Base-by-base conservation (phyloP, 2,888 invertebrate species). In the Tinea semifulvella region DNA sequence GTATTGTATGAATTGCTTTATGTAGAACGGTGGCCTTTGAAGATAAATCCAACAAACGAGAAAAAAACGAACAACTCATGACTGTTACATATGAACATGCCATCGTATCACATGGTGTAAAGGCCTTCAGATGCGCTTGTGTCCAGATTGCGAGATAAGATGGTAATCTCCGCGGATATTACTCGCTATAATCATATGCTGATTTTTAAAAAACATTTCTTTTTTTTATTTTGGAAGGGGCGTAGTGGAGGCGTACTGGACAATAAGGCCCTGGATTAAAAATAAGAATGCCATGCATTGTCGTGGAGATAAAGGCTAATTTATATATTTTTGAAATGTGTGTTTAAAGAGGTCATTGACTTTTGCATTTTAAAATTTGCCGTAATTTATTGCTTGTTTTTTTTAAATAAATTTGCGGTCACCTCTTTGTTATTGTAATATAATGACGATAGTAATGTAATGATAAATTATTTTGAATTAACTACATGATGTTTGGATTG, bases 121-220 rank as follows among this genome's bases (percentile, higher is more conserved):
- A 70, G 51, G 60, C 53, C 61, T 52, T 56, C 53, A 61, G 65
- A 69, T 64, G 65, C 60, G 66, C 61, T 58, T 68, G 66, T 72
- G 76, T 77, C 65, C 44, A 60, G 79, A 77, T 77, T 57, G 53
- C 49, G 48, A 63, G 79, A 80, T 80, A 80, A 80, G 79, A 80
- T 79, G 55, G 65, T 61, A 65, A 80, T 80, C 79, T 73, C 72
- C 72, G 69, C 72, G 76, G 77, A 77, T 80, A 79, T 76, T 77
- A 77, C 77, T 71, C 76, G 70, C 63, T 56, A 68, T 80, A 79
- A 80, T 79, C 79, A 75, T 77, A 80, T 79, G 79, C 79, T 64
- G 60, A 54, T 55, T 66, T 68, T 68, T 19, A 17, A 18, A 18
- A 38, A 18, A 10, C 11, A 66, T 63, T 57, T 56, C 57, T 58